Percentiles rank a stretch among this genome's conserved stretches.
Conservation (phyloP, 2,888 invertebrate genomes). For the Psylliodes chrysocephalus region DNA sequence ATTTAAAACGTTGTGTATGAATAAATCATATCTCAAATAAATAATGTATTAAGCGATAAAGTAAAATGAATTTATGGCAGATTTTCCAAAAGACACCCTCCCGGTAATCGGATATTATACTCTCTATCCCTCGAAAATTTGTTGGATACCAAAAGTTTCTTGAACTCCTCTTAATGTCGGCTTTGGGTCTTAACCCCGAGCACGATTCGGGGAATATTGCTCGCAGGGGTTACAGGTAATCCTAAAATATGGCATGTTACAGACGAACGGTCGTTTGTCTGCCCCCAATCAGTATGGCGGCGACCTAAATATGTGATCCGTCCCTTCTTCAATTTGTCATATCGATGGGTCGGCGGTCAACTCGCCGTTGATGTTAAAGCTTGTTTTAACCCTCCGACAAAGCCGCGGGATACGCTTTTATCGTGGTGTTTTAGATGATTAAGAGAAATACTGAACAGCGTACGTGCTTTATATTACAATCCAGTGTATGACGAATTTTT, state of each 20-base stretch:
- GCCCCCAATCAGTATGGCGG: slow-evolving; percentile 48
- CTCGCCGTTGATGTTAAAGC: slow-evolving; percentile 26
- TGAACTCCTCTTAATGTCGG: slow-evolving; percentile 23
- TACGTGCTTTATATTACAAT: too few relatives aligned
- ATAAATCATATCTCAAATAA: too few relatives aligned
- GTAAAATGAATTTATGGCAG: not conserved
- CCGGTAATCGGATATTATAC: not conserved
- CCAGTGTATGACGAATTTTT: too few relatives aligned
- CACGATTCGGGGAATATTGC: slow-evolving; percentile 26
- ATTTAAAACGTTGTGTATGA: too few relatives aligned
- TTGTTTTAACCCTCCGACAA: slow-evolving; percentile 26
- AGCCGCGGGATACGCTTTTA: slow-evolving; percentile 16
- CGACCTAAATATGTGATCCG: slow-evolving; percentile 45
- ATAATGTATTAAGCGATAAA: too few relatives aligned
- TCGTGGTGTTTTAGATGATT: not conserved
- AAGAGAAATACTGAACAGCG: not conserved
- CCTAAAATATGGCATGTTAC: slow-evolving; percentile 39
- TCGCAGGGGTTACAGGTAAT: slow-evolving; percentile 31
- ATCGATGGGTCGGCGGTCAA: slow-evolving; percentile 38
- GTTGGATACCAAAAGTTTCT: slow-evolving; percentile 21
- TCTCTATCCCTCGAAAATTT: not conserved
- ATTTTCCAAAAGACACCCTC: not conserved
- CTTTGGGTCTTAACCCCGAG: slow-evolving; percentile 12
- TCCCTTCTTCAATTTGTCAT: slow-evolving; percentile 53
- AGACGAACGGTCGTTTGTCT: slow-evolving; percentile 33